Evolutionary conservation across 2,888 invertebrate species (phyloP).

Genomic region (Cyaniris semiargus): DNA sequence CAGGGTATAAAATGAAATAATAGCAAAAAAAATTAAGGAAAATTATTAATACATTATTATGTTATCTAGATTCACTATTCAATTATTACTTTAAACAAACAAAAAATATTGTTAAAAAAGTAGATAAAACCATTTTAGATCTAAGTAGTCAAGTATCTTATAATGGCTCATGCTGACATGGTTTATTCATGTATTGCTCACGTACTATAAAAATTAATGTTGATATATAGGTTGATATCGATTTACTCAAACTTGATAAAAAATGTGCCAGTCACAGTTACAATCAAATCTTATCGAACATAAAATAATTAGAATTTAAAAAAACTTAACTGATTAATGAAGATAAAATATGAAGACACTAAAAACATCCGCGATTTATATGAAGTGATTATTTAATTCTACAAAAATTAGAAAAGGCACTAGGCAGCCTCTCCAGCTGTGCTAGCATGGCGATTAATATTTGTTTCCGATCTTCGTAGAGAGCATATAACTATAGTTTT

Average conservation of each 20-base stretch:
- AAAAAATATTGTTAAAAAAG: too few species aligned
- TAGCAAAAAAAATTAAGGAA: too few species aligned
- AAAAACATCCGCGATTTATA: not conserved
- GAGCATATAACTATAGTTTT: too few species aligned
- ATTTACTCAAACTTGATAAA: constrained; percentile 17
- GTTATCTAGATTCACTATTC: too few species aligned
- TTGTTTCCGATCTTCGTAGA: too few species aligned
- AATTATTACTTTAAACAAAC: too few species aligned
- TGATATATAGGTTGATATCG: not conserved
- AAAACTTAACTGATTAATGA: not conserved
- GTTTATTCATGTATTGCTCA: not conserved
- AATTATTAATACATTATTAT: too few species aligned
- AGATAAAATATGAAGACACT: not conserved
- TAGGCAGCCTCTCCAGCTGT: too few species aligned
- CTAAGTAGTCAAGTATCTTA: not conserved
- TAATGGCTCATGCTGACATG: not conserved
- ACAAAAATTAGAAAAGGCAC: too few species aligned
- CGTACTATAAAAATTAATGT: not conserved
- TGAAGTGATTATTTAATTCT: not conserved
- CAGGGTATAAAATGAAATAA: too few species aligned
- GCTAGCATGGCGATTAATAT: too few species aligned
- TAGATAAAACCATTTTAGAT: not conserved
- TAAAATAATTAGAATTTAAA: not conserved
- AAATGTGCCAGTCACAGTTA: constrained; percentile 9
- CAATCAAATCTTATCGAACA: not conserved